These are phyloP conservation scores for Thamnophis elegans DNA, from an alignment of 2,797 vertebrate species.

Conservation along the genomic window DNA sequence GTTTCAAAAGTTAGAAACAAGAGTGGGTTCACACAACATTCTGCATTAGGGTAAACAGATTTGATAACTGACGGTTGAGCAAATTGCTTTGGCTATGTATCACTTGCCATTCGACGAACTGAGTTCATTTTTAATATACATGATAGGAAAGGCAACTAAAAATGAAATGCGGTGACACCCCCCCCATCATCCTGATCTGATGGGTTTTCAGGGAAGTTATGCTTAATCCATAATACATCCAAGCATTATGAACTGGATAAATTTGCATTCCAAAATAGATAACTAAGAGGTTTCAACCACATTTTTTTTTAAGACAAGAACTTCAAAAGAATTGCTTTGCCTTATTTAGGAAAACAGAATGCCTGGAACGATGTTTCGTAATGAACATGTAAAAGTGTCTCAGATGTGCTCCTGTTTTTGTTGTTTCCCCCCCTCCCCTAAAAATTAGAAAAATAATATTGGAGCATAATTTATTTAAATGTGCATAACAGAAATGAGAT, in stretches of 20 bases:
- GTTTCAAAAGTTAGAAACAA: background rate
- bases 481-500: background rate
- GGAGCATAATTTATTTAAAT: background rate
- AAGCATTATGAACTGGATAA: background rate
- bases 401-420: background rate
- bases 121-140: background rate
- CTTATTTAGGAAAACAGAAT: background rate
- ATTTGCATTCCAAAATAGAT: background rate
- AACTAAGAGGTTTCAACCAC: background rate
- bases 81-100: background rate
- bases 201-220: background rate
- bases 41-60: background rate
- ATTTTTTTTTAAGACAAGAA: background rate
- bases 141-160: background rate
- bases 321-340: background rate
- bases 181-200: background rate
- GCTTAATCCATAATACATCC: background rate
- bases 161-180: background rate
- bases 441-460: background rate
- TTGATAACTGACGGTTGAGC: background rate
- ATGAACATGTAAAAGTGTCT: background rate
- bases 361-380: background rate
- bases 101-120: background rate
- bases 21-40: background rate
- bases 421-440: fast-evolving